These are phyloP conservation scores for Polia nebulosa DNA, from an alignment of 2,888 invertebrate genomes.

Conservation along the genomic window DNA sequence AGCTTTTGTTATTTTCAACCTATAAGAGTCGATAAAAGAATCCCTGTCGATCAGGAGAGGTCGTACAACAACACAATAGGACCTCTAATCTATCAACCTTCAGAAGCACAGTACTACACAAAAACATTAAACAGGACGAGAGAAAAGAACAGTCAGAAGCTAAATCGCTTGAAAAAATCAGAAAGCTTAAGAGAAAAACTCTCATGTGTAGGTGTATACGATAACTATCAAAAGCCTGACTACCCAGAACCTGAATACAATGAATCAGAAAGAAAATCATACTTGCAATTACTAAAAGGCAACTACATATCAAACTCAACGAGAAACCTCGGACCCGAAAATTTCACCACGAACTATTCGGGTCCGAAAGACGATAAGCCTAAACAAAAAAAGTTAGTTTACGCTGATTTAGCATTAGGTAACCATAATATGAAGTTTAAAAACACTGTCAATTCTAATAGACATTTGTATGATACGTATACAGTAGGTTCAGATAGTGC, in stretches of 20 bases:
- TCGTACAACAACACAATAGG: slow-evolving; percentile 88
- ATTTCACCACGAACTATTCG: slow-evolving; percentile 81
- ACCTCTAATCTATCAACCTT: slow-evolving; percentile 86
- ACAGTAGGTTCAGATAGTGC: slow-evolving; percentile 85
- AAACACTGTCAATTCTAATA: slow-evolving; percentile 91
- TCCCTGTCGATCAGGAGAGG: slow-evolving; percentile 86
- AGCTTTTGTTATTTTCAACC: slow-evolving; percentile 93
- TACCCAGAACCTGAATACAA: slow-evolving; percentile 87
- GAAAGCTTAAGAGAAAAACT: slow-evolving; percentile 88
- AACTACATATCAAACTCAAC: slow-evolving; percentile 89
- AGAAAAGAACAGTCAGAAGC: slow-evolving; percentile 86
- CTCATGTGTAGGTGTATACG: slow-evolving; percentile 88
- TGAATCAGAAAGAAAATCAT: slow-evolving; percentile 86
- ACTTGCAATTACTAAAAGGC: slow-evolving; percentile 86
- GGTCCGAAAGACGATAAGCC: slow-evolving; percentile 86
- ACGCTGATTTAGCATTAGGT: slow-evolving; percentile 90
- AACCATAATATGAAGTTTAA: slow-evolving; percentile 91
- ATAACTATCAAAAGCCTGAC: slow-evolving; percentile 87
- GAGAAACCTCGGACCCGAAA: slow-evolving; percentile 84
- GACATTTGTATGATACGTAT: slow-evolving; percentile 90
- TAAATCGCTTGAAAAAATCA: slow-evolving; percentile 88
- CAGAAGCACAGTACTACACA: slow-evolving; percentile 85
- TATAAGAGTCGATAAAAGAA: slow-evolving; percentile 91
- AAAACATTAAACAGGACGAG: slow-evolving; percentile 88
- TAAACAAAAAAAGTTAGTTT: slow-evolving; percentile 89